Base-by-base conservation (phyloP, 2,113 vertebrate genomes). In the Macrotus californicus region DNA sequence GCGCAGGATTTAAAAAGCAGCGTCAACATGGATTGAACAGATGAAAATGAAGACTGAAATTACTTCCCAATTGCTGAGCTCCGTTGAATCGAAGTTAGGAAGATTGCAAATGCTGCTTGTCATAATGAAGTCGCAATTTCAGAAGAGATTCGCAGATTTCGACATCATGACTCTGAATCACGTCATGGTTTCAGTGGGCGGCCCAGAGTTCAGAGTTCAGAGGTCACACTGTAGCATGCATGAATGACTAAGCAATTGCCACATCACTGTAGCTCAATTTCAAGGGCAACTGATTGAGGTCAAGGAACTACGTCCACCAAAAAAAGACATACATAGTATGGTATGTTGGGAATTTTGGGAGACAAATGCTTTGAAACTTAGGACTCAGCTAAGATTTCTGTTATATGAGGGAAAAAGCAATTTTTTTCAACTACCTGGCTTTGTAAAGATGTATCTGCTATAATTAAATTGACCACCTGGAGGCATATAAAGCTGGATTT, bases 1-100 rank as follows among this genome's bases (percentile, higher is more conserved):
- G 66, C 43, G 2, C 59, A 75, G 75, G 39, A 76, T 13, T 90
- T 94, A 89, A 84, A 70, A 87, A 80, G 89, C 46, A 93, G 92
- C 95, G 94, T 79, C 89, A 96, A 95, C 82, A 89, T 54, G 82
- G 69, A 80, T 21, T 72, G 70, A 89, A 64, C 61, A 91, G 69
- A 89, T 84, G 89, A 94, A 86, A 95, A 91, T 43, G 36, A 69
- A 94, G 43, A 80, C 16, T 7, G 67, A 43, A 82, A 93, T 92
- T 88, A 69, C 36, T 69, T 77, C 59, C 66, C 83, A 88, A 79
- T 82, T 76, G 91, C 81, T 85, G 59, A 94, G 80, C 91, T 89
- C 61, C 85, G 4, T 36, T 26, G 84, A 79, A 92, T 52, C 69
- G 76, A 83, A 56, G 56, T 72, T 72, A 94, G 22, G 34, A 92